Evolutionary conservation across 2,797 vertebrate species (phyloP).

Genomic region (Atherinosoma microstoma): DNA sequence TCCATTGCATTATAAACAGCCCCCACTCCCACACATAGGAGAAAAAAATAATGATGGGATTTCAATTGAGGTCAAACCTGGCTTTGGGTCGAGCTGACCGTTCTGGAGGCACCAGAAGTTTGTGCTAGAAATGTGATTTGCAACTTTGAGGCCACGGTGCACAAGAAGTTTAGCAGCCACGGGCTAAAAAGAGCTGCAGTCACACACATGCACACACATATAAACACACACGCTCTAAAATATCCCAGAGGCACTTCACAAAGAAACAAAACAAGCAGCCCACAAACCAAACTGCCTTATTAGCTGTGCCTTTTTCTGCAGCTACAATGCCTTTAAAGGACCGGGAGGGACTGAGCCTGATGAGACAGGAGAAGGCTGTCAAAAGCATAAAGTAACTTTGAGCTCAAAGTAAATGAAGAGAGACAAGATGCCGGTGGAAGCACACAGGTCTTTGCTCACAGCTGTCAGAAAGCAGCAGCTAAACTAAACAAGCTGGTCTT

Average conservation of each 20-base stretch:
- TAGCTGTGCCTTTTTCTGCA: constrained; percentile 21
- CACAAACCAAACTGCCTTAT: constrained; percentile 49
- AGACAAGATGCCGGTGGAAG: constrained; percentile 20
- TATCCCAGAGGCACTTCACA: constrained; percentile 45
- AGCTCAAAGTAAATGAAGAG: constrained; percentile 19
- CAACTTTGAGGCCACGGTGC: constrained; percentile 38
- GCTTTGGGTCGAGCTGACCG: constrained; percentile 23
- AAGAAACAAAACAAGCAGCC: constrained; percentile 49
- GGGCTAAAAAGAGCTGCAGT: constrained; percentile 34
- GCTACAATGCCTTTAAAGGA: constrained; percentile 50
- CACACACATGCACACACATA: constrained; percentile 20
- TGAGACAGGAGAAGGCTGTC: constrained; percentile 25
- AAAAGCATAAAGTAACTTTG: constrained; percentile 7
- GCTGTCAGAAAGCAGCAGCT: constrained; percentile 14
- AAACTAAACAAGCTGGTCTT: constrained; percentile 10
- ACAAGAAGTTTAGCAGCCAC: constrained; percentile 22
- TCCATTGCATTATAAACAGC: constrained; percentile 9
- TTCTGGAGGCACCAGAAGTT: constrained; percentile 22
- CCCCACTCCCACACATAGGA: background rate
- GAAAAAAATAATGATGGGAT: background rate
- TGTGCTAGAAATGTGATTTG: constrained; percentile 45
- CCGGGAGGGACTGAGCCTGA: constrained; percentile 22
- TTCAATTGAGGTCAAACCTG: constrained; percentile 45
- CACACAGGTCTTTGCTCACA: constrained; percentile 6
- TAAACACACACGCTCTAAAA: constrained; percentile 21